Evolutionary conservation across 1,140 invertebrate genomes (phyloP).

Genomic region (Contarinia nasturtii): DNA sequence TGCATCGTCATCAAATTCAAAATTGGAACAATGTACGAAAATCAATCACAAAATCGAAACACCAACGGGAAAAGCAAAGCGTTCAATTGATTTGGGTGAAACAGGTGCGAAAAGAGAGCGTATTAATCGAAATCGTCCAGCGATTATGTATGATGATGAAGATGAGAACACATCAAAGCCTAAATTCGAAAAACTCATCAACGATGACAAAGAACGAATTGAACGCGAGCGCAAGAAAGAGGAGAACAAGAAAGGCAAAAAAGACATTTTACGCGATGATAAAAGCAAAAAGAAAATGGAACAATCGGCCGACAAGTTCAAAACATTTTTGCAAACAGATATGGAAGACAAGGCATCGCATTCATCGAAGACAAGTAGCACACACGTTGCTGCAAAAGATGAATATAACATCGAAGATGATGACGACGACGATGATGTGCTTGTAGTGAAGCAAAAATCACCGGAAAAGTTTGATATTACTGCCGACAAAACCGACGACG

Average conservation of each 20-base stretch:
- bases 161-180: slow-evolving; percentile 25
- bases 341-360: background rate
- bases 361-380: slow-evolving; percentile 7
- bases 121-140: slow-evolving; percentile 20
- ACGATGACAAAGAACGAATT: slow-evolving; percentile 24
- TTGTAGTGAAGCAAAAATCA: background rate
- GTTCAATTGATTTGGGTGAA: background rate
- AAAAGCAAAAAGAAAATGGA: slow-evolving; percentile 6
- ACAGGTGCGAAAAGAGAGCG: background rate
- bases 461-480: background rate
- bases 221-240: slow-evolving; percentile 7
- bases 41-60: background rate
- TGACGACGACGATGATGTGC: too few relatives aligned
- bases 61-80: background rate
- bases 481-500: slow-evolving; percentile 1
- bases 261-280: slow-evolving; percentile 5
- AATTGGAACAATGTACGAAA: background rate
- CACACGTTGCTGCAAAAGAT: slow-evolving; percentile 4
- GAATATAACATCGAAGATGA: background rate
- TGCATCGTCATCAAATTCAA: background rate
- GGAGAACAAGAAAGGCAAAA: slow-evolving; percentile 2
- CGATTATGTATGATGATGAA: slow-evolving; percentile 30
- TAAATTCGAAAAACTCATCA: slow-evolving; percentile 30
- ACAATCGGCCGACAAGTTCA: too few relatives aligned
- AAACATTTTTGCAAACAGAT: background rate